phyloP scores from a whole-genome alignment of 2,113 vertebrate species.

The Hippocampus comes region DNA sequence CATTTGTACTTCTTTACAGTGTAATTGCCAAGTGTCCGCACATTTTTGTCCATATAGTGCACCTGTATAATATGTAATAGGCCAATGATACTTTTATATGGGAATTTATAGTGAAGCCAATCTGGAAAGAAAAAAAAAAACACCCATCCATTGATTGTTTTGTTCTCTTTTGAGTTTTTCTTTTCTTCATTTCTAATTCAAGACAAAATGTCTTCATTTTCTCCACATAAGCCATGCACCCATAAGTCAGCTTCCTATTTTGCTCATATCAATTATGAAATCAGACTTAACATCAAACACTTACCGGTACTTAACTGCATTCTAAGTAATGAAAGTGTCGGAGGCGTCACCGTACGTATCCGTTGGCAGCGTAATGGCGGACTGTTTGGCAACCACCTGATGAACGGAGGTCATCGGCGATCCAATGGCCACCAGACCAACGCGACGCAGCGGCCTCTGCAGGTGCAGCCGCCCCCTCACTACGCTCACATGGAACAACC shows the following conservation, averaged over 20 bases:
- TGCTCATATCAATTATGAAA: constrained; percentile 56
- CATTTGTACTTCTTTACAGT: not conserved
- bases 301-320: constrained; percentile 5
- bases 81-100: not conserved
- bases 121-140: not conserved
- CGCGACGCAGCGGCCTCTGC: constrained; percentile 93
- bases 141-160: constrained; percentile 3
- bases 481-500: constrained; percentile 86
- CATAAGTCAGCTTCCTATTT: constrained; percentile 70
- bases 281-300: constrained; percentile 60
- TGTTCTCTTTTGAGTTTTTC: constrained; percentile 11
- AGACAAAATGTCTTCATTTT: constrained; percentile 51
- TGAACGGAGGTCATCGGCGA: constrained; percentile 87
- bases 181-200: constrained; percentile 47
- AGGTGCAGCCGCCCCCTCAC: constrained; percentile 90
- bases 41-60: not conserved
- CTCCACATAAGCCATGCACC: constrained; percentile 53
- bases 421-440: constrained; percentile 91
- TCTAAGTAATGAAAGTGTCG: constrained; percentile 6
- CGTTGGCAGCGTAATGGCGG: constrained; percentile 90
- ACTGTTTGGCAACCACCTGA: constrained; percentile 93
- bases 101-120: not conserved
- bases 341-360: constrained; percentile 60
- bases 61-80: not conserved
- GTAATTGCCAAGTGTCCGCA: not conserved